Conservation (phyloP, 2,888 invertebrate genomes). For the Caenorhabditis afra region DNA sequence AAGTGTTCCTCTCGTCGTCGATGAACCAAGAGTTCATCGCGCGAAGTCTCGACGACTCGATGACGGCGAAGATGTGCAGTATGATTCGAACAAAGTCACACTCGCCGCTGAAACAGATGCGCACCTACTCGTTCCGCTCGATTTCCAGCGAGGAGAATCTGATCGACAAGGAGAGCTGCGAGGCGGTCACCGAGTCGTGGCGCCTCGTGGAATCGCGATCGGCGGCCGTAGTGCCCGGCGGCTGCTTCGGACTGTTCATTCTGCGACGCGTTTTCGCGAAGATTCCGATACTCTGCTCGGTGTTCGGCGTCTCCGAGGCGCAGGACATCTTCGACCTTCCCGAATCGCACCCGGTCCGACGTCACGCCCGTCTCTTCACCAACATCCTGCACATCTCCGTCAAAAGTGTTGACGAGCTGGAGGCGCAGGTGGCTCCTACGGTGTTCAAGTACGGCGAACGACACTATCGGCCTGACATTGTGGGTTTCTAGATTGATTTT, state of each 20-base stretch:
- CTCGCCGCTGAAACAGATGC: conserved; percentile 72
- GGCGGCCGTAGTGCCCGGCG: conserved; percentile 13
- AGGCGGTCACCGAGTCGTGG: conserved; percentile 56
- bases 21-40: conserved; percentile 40
- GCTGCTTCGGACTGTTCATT: conserved; percentile 69
- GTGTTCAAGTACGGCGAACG: conserved; percentile 76
- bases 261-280: conserved; percentile 70
- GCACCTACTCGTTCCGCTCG: conserved; percentile 70
- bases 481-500: conserved; percentile 11
- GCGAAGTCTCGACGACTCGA: conserved; percentile 63
- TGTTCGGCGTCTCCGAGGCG: conserved; percentile 55
- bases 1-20: conserved; percentile 46
- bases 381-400: conserved; percentile 73
- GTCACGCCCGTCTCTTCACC: conserved; percentile 73
- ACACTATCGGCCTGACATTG: conserved; percentile 65
- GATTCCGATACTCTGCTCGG: conserved; percentile 60
- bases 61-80: conserved; percentile 67
- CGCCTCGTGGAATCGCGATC: conserved; percentile 55
- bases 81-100: conserved; percentile 66
- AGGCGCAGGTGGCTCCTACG: conserved; percentile 73
- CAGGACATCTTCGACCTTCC: conserved; percentile 57
- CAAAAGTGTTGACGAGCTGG: conserved; percentile 73
- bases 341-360: conserved; percentile 60
- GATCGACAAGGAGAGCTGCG: conserved; percentile 63
- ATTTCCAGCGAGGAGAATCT: conserved; percentile 70